Percentiles rank a stretch among this genome's conserved stretches.
phyloP scores from a whole-genome alignment of 1,140 invertebrate species.

The Ceratitis capitata region DNA sequence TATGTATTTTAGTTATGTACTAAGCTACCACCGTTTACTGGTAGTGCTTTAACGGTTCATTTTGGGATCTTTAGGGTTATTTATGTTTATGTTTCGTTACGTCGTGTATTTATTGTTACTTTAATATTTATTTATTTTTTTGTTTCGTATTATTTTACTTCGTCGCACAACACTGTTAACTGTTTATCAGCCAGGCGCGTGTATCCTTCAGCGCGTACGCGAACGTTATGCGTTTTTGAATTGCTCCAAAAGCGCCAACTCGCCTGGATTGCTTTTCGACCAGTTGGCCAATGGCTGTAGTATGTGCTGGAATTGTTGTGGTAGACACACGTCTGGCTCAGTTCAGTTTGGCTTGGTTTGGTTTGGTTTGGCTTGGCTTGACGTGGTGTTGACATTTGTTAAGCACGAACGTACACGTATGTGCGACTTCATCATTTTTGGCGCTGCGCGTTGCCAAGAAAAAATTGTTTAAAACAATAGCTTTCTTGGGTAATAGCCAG shows the following conservation, averaged over 20 bases:
- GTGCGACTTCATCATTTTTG: conserved; percentile 13
- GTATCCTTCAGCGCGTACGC: neutral
- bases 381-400: conserved; percentile 17
- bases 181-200: neutral
- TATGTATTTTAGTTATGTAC: too few species aligned
- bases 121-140: neutral
- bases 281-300: neutral
- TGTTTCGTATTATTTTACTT: neutral
- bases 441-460: conserved; percentile 17
- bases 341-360: neutral
- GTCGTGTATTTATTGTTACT: neutral
- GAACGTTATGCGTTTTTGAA: neutral
- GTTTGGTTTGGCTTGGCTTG: neutral
- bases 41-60: neutral
- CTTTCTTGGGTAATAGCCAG: conserved; percentile 3
- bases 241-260: neutral
- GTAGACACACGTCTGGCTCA: neutral
- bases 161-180: neutral
- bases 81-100: neutral
- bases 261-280: neutral
- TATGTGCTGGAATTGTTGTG: neutral
- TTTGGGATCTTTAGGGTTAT: neutral
- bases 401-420: neutral
- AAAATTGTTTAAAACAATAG: neutral
- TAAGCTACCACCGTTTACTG: neutral